A percentile compares a stretch with the other conserved stretches of the same genome.
Evolutionary conservation across 2,888 invertebrate genomes (phyloP).

Genomic region (Dendrolimus houi): DNA sequence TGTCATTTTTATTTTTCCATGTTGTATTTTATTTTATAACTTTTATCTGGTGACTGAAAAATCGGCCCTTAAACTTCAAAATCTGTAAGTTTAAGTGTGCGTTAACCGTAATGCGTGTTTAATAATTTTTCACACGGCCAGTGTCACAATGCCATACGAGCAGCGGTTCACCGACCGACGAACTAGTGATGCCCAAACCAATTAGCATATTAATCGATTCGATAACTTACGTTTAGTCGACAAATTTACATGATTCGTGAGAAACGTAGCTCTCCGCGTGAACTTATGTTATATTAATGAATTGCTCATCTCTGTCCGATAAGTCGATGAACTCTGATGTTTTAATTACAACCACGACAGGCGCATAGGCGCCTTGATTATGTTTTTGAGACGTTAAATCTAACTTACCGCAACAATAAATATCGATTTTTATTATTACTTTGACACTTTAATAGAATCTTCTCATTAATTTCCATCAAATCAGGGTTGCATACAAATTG

Average conservation of each 20-base stretch:
- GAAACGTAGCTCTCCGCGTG: constrained; percentile 67
- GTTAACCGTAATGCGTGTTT: constrained; percentile 35
- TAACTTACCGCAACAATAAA: constrained; percentile 17
- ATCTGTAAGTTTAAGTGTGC: not conserved
- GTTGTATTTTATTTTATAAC: no score
- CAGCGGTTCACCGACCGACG: constrained; percentile 62
- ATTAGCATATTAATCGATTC: constrained; percentile 76
- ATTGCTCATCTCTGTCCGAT: constrained; percentile 53
- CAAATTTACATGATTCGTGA: constrained; percentile 76
- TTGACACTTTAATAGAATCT: constrained; percentile 18
- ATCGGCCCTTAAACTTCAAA: no score
- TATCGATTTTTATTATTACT: constrained; percentile 21
- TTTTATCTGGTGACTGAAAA: no score
- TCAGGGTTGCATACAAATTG: constrained; percentile 20
- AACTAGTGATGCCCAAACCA: constrained; percentile 63
- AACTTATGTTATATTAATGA: constrained; percentile 76
- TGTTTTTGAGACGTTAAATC: constrained; percentile 4
- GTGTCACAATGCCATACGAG: constrained; percentile 78
- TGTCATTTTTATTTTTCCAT: no score
- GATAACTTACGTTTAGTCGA: constrained; percentile 74
- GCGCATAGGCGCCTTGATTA: constrained; percentile 21
- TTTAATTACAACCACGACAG: constrained; percentile 49
- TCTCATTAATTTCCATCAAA: constrained; percentile 24
- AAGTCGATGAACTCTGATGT: constrained; percentile 58
- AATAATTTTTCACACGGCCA: constrained; percentile 87